Conservation (phyloP, 2,113 vertebrate genomes). For the Microcebus ravelobensis region DNA sequence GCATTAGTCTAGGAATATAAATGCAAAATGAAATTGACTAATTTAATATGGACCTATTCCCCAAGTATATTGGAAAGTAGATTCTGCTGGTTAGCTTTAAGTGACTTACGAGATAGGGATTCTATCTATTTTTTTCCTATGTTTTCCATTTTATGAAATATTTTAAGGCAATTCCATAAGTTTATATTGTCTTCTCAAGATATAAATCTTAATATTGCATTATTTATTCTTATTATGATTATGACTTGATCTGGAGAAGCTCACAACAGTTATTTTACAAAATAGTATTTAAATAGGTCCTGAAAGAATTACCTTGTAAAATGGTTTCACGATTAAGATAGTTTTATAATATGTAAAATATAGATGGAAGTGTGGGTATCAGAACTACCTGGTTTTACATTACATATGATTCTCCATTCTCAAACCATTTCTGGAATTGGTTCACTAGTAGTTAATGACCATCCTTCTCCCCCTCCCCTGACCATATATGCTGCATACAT, state of each 20-base stretch:
- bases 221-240: not conserved
- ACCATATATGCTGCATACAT: no score
- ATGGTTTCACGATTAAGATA: not conserved
- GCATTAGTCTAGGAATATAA: constrained; percentile 55
- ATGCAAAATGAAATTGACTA: constrained; percentile 68
- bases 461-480: rapidly evolving
- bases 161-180: constrained; percentile 42
- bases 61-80: constrained; percentile 52
- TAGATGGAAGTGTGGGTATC: not conserved
- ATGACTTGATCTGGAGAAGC: not conserved
- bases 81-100: constrained; percentile 31
- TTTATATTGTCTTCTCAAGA: not conserved
- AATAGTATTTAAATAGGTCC: not conserved
- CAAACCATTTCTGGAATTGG: not conserved
- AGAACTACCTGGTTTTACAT: not conserved
- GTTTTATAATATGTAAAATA: not conserved
- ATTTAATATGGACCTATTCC: constrained; percentile 44
- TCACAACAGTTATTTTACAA: not conserved
- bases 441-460: not conserved
- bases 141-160: not conserved
- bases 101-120: constrained; percentile 10
- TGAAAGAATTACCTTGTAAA: not conserved
- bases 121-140: not conserved
- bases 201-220: not conserved
- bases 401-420: not conserved